These are phyloP conservation scores for Decapterus maruadsi DNA, from an alignment of 2,797 vertebrate genomes.

Conservation along the genomic window DNA sequence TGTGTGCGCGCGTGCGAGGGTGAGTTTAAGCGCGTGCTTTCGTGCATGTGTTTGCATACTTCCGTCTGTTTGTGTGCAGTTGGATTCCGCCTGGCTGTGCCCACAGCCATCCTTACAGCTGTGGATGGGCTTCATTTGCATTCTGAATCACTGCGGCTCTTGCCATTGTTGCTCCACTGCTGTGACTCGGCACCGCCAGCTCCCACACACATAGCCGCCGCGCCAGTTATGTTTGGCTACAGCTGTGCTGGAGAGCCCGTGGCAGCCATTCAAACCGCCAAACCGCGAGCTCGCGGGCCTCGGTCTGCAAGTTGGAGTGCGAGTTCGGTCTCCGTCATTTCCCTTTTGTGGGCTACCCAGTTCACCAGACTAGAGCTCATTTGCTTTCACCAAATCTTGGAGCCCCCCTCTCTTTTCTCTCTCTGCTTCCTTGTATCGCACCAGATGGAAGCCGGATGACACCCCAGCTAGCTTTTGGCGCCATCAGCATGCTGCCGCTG, in stretches of 20 bases:
- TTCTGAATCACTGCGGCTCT: constrained; percentile 59
- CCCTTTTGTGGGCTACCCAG: constrained; percentile 39
- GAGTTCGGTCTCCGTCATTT: constrained; percentile 30
- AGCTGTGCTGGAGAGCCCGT: constrained; percentile 57
- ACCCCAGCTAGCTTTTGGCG: constrained; percentile 51
- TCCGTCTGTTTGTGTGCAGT: constrained; percentile 65
- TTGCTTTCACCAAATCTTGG: constrained; percentile 28
- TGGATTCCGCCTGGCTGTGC: constrained; percentile 57
- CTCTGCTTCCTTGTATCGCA: constrained; percentile 42
- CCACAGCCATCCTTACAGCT: constrained; percentile 74
- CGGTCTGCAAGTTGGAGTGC: constrained; percentile 15
- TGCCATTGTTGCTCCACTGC: constrained; percentile 66
- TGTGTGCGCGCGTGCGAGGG: constrained; percentile 5
- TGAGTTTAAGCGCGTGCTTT: constrained; percentile 35
- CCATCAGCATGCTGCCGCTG: constrained; percentile 8
- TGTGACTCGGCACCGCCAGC: constrained; percentile 57
- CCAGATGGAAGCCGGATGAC: constrained; percentile 70
- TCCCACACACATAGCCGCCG: constrained; percentile 40
- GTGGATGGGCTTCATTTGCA: constrained; percentile 75
- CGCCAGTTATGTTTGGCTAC: constrained; percentile 66
- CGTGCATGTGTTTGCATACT: constrained; percentile 66
- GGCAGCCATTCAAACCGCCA: constrained; percentile 56
- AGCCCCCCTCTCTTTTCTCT: constrained; percentile 16
- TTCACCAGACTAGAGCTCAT: constrained; percentile 8
- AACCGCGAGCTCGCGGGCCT: constrained; percentile 29